These are phyloP conservation scores for Poecile atricapillus DNA, from an alignment of 2,113 vertebrate species.

Conservation along the genomic window DNA sequence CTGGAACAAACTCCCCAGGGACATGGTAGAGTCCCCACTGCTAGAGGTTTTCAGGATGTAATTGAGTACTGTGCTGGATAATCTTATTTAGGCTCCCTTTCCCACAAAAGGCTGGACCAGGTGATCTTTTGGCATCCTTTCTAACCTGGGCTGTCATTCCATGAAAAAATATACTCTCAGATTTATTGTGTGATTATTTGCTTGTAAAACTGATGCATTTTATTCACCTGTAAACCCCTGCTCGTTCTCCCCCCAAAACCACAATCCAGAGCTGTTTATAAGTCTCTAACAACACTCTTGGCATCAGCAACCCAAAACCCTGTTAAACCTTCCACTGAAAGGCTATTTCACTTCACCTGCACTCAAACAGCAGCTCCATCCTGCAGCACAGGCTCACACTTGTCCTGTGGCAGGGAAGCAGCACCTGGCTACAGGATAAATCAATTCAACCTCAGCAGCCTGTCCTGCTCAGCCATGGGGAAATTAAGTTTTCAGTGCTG, in stretches of 20 bases:
- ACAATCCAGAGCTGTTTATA: neutral
- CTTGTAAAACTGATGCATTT: slow-evolving; percentile 6
- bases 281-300: neutral
- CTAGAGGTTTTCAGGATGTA: neutral
- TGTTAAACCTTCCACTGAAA: neutral
- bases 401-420: neutral
- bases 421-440: neutral
- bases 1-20: neutral
- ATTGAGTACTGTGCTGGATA: neutral
- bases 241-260: neutral
- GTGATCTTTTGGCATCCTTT: neutral
- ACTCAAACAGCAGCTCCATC: neutral
- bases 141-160: neutral
- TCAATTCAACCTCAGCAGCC: neutral
- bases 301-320: neutral
- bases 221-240: slow-evolving; percentile 13
- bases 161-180: neutral
- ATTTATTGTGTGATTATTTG: neutral
- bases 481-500: neutral
- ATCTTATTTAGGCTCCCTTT: neutral
- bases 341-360: neutral
- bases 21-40: neutral
- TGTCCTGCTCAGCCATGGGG: neutral
- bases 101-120: neutral
- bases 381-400: neutral